phyloP scores from a whole-genome alignment of 2,888 invertebrate species.

The Acrocera orbiculus region DNA sequence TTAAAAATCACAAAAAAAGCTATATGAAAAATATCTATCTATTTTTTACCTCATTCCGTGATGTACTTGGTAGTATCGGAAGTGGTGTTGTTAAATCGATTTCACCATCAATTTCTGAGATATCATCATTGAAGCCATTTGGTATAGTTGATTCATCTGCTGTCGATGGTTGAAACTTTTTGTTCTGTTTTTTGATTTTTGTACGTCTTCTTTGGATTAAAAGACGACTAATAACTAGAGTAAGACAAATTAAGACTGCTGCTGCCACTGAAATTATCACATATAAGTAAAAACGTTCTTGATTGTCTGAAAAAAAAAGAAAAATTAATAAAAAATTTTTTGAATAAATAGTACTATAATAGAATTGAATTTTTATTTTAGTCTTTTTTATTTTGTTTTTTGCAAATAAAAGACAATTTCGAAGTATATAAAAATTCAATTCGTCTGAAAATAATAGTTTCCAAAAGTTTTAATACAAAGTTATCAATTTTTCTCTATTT shows the following conservation, averaged over 20 bases:
- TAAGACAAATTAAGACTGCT: conserved; percentile 51
- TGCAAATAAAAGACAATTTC: too few species aligned
- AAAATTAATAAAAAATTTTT: not conserved
- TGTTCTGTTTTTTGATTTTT: conserved; percentile 29
- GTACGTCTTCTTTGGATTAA: conserved; percentile 41
- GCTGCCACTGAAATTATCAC: conserved; percentile 58
- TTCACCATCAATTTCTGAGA: conserved; percentile 64
- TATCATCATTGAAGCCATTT: conserved; percentile 64
- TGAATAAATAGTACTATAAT: too few species aligned
- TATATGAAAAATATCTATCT: not conserved
- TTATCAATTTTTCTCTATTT: too few species aligned
- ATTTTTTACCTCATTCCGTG: conserved; percentile 25
- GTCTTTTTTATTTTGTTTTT: too few species aligned
- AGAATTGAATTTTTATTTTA: too few species aligned
- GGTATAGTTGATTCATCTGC: conserved; percentile 59
- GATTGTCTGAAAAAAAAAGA: conserved; percentile 21
- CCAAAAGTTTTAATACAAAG: too few species aligned
- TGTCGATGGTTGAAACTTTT: conserved; percentile 46
- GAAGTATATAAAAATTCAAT: too few species aligned
- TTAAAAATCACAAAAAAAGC: not conserved
- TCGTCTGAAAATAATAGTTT: too few species aligned
- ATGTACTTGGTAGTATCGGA: conserved; percentile 34
- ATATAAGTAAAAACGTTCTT: conserved; percentile 57
- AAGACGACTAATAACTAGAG: conserved; percentile 52
- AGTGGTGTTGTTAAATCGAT: conserved; percentile 47